These are phyloP conservation scores for Carettochelys insculpta DNA, from an alignment of 2,113 vertebrate genomes.

Conservation along the genomic window DNA sequence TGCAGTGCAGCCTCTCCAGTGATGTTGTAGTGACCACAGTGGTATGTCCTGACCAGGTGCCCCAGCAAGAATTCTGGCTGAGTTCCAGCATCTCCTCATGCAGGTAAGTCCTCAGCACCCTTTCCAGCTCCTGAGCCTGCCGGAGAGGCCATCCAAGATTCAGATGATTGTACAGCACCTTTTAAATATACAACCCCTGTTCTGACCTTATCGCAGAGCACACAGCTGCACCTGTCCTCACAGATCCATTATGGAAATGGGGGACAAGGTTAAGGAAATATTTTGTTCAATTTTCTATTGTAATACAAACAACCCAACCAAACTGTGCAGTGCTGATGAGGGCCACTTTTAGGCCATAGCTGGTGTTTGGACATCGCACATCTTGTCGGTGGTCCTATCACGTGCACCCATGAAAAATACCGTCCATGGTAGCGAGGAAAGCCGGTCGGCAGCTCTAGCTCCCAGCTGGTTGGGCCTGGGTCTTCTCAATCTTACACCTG, in stretches of 20 bases:
- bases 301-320: not conserved
- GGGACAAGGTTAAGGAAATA: not conserved
- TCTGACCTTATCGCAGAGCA: not conserved
- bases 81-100: not conserved
- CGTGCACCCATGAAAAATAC: not conserved
- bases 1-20: not conserved
- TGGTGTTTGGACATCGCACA: rapidly evolving
- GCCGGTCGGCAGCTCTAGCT: not conserved
- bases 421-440: rapidly evolving
- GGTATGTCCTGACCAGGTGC: not conserved
- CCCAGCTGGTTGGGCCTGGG: not conserved
- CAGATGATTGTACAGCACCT: not conserved
- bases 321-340: not conserved
- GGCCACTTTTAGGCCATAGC: rapidly evolving
- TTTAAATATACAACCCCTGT: not conserved
- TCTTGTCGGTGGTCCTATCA: rapidly evolving
- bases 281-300: conserved; percentile 16
- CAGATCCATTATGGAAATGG: not conserved
- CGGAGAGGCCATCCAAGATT: not conserved
- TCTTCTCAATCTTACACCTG: not conserved
- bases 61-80: not conserved
- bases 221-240: not conserved
- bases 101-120: not conserved
- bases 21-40: not conserved
- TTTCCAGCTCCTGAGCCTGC: not conserved